phyloP scores from a whole-genome alignment of 1,140 invertebrate species.

The Matsumurasca onukii region DNA sequence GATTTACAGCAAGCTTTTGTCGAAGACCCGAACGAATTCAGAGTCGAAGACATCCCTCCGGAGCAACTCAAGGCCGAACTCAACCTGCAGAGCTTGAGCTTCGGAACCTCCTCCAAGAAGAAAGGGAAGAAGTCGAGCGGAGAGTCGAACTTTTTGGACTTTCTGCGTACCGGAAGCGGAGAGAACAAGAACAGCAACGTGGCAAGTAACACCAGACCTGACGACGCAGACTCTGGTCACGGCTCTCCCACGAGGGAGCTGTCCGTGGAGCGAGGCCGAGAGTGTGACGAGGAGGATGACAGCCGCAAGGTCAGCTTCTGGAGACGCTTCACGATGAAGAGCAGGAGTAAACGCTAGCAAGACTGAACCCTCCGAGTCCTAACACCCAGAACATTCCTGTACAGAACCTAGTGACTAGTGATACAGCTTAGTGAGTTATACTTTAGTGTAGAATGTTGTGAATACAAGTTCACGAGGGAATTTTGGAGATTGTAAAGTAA shows the following conservation, averaged over 20 bases:
- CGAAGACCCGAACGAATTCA: constrained; percentile 69
- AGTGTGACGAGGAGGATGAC: constrained; percentile 44
- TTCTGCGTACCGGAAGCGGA: constrained; percentile 57
- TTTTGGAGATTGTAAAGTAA: no score
- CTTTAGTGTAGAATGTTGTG: no score
- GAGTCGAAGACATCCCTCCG: constrained; percentile 63
- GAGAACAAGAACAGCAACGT: constrained; percentile 29
- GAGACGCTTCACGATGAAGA: constrained; percentile 68
- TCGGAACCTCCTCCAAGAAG: constrained; percentile 51
- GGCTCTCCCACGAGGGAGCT: constrained; percentile 53
- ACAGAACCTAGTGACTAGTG: no score
- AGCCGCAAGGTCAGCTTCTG: constrained; percentile 68
- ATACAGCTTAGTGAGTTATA: no score
- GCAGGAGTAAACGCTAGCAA: constrained; percentile 62
- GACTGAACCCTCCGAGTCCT: no score
- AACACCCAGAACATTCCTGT: no score
- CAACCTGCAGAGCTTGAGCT: constrained; percentile 65
- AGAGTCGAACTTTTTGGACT: constrained; percentile 68
- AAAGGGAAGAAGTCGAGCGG: constrained; percentile 50
- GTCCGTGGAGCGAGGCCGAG: constrained; percentile 44
- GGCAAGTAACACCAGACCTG: constrained; percentile 28
- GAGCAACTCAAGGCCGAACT: constrained; percentile 67
- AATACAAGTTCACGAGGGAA: no score
- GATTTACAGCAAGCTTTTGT: constrained; percentile 75
- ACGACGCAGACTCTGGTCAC: constrained; percentile 57